These are phyloP conservation scores for Ditylenchus dipsaci DNA, from an alignment of 1,140 invertebrate genomes.

Conservation along the genomic window DNA sequence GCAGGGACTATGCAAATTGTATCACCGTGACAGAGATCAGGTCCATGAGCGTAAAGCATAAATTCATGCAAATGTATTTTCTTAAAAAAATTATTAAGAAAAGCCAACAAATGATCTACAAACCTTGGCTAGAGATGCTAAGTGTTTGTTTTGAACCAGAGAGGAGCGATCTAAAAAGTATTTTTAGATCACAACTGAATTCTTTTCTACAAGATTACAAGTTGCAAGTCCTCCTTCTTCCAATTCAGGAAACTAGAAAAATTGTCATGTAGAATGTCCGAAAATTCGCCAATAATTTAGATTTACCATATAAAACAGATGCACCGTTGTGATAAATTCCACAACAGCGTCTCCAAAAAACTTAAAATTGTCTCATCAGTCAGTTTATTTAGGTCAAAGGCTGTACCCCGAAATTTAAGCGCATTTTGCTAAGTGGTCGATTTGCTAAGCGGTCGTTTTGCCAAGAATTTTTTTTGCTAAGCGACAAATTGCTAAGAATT, in stretches of 20 bases:
- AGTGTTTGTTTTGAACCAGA: conserved; percentile 94
- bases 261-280: neutral
- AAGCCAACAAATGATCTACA: neutral
- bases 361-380: conserved; percentile 66
- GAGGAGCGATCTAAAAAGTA: conserved; percentile 70
- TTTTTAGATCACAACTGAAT: too few relatives aligned
- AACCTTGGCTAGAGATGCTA: conserved; percentile 86
- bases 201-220: conserved; percentile 58
- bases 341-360: conserved; percentile 97
- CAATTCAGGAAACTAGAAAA: conserved; percentile 71
- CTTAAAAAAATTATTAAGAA: conserved; percentile 19
- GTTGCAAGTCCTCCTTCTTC: conserved; percentile 95
- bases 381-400: neutral
- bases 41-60: conserved; percentile 95
- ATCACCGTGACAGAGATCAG: conserved; percentile 54
- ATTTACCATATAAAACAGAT: conserved; percentile 78
- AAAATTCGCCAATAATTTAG: neutral
- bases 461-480: too few relatives aligned
- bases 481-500: too few relatives aligned
- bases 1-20: too few relatives aligned
- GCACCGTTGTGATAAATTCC: conserved; percentile 81
- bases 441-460: too few relatives aligned
- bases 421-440: too few relatives aligned
- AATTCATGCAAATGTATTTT: conserved; percentile 67
- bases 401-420: too few relatives aligned